Evolutionary conservation across 2,888 invertebrate genomes (phyloP).

Genomic region (Choristoneura rosaceana): DNA sequence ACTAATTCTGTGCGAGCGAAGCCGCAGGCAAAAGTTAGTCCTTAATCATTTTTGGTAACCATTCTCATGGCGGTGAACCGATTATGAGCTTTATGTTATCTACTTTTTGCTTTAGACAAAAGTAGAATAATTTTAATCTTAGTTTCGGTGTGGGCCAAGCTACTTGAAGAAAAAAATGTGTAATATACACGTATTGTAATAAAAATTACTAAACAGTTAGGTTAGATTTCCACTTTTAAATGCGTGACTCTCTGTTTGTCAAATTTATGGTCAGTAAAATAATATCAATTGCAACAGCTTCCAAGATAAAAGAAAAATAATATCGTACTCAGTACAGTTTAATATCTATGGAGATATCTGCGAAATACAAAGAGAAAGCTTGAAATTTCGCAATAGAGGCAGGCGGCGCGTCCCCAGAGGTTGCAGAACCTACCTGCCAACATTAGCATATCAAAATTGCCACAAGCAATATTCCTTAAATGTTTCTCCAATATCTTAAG

Average conservation of each 20-base stretch:
- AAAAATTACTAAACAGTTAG: no score
- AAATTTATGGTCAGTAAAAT: neutral
- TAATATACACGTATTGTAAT: no score
- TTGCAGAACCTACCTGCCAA: conserved; percentile 58
- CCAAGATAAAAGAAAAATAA: neutral
- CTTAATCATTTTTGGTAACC: no score
- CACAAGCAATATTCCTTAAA: conserved; percentile 51
- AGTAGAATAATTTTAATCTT: neutral
- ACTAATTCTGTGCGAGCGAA: no score
- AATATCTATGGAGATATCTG: conserved; percentile 40
- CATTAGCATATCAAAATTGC: conserved; percentile 72
- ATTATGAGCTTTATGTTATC: no score
- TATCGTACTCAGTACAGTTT: conserved; percentile 10
- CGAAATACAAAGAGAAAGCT: conserved; percentile 45
- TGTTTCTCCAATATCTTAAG: conserved; percentile 38
- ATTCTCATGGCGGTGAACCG: neutral
- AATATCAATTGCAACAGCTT: neutral
- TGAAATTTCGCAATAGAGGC: conserved; percentile 47
- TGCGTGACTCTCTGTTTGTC: neutral
- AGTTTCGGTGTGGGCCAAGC: neutral
- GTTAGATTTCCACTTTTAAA: no score
- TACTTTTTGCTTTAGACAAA: neutral
- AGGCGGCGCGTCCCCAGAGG: conserved; percentile 47
- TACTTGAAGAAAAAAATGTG: no score
- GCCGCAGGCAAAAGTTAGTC: no score